Evolutionary conservation across 2,888 invertebrate species (phyloP), one percentile per base, ranked within the genome.

Genomic region (Cistogaster globosa): DNA sequence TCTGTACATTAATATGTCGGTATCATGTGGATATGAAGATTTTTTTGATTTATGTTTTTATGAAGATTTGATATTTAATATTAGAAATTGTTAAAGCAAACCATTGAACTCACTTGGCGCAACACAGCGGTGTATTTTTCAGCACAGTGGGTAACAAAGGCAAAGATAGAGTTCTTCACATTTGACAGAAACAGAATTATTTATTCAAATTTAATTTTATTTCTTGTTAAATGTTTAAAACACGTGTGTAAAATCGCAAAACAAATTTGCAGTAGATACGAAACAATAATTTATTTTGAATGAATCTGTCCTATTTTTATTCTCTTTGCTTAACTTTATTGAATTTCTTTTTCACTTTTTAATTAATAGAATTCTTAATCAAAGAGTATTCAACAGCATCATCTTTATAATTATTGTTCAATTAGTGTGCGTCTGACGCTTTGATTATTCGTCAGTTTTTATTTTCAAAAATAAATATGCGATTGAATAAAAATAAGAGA

Each of bases 351-450:
- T 74, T 42, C 62, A 7, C 36, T 53, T 51, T 62, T 53, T 51
- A 74, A 63, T 53, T 74, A 62, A 51, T 22, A 53, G 42, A 74
- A 53, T 18, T 62, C 4, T 63, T 74, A 74, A 74, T 74, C 62
- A 53, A 53, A 63, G 38, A 63, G 26, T 14, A 42, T n/a, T 69
- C 53, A 42, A n/a, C 11, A 14, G 42, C 38, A 22, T 22, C 38
- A 38, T 38, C 22, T n/a, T 14, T 16, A 53, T 60, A 32, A 68
- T 68, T 53, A 51, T 36, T 45, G 8, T 60, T 32, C 62, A 63
- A 63, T 63, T 74, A 38, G 53, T 53, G 68, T 55, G 42, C 38
- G 55, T 38, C 55, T 55, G 55, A 16, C 11, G 42, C 12, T 69
- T 9, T 55, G 20, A 4, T n/a, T 51, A 11, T 60, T 36, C 0